A percentile compares a stretch with the other conserved stretches of the same genome.
Conservation (phyloP, 2,113 vertebrate species). For the Pholis gunnellus region DNA sequence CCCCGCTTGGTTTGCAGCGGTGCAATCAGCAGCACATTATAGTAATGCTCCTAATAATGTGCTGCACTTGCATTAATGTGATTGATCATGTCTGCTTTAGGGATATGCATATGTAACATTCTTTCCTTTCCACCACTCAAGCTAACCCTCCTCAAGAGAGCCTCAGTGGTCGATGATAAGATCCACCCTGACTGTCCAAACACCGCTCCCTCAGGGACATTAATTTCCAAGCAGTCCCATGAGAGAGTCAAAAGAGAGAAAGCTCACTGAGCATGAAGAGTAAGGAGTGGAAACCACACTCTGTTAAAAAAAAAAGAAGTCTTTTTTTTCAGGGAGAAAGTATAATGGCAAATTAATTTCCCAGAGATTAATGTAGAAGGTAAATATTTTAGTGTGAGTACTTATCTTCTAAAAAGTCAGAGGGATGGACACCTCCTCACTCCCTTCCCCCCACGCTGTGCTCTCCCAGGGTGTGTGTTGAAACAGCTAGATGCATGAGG, state of each 20-base stretch:
- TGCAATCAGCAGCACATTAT: constrained; percentile 56
- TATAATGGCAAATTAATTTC: constrained; percentile 76
- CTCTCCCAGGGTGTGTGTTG: constrained; percentile 48
- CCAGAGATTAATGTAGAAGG: constrained; percentile 70
- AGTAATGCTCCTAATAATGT: constrained; percentile 61
- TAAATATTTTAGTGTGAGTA: constrained; percentile 73
- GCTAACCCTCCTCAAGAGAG: constrained; percentile 46
- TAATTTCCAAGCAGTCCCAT: constrained; percentile 65
- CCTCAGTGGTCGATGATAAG: constrained; percentile 62
- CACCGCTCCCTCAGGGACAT: constrained; percentile 59
- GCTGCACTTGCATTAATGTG: constrained; percentile 65
- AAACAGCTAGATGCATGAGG: constrained; percentile 72
- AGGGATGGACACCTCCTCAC: constrained; percentile 37
- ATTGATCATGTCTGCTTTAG: constrained; percentile 62
- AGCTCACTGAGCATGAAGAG: constrained; percentile 61
- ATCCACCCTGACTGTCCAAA: constrained; percentile 68
- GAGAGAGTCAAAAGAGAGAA: constrained; percentile 48
- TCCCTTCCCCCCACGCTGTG: constrained; percentile 24
- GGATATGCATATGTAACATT: constrained; percentile 48
- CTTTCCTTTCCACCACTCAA: constrained; percentile 30
- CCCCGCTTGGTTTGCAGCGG: constrained; percentile 47
- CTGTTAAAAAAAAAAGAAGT: constrained; percentile 21
- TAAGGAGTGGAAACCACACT: constrained; percentile 55
- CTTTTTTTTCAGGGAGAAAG: constrained; percentile 26
- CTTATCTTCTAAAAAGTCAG: constrained; percentile 72